phyloP scores from a whole-genome alignment of 2,113 vertebrate genomes.

The Festucalex cinctus region DNA sequence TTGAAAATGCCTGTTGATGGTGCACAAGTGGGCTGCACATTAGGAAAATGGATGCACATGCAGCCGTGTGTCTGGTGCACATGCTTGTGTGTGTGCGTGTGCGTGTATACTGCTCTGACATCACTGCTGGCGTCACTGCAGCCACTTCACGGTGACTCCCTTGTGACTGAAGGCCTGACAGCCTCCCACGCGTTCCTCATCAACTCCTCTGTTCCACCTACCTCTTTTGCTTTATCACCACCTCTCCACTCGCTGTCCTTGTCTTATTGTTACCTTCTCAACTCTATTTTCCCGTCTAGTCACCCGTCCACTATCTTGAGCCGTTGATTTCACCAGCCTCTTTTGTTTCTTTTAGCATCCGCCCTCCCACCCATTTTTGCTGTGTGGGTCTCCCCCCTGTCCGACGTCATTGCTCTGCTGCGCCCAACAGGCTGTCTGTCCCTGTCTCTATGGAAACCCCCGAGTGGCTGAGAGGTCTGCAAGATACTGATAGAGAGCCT shows the following conservation, averaged over 20 bases:
- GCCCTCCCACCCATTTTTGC: slow-evolving; percentile 42
- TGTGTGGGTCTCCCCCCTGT: slow-evolving; percentile 67
- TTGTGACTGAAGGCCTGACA: slow-evolving; percentile 66
- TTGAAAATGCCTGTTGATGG: slow-evolving; percentile 43
- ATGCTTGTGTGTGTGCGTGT: slow-evolving; percentile 16
- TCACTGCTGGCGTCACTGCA: slow-evolving; percentile 68
- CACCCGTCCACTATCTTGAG: slow-evolving; percentile 18
- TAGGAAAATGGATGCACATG: slow-evolving; percentile 50
- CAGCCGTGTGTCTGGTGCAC: slow-evolving; percentile 24
- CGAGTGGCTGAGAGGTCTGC: slow-evolving; percentile 56
- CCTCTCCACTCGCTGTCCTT: background rate
- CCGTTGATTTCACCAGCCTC: slow-evolving; percentile 27
- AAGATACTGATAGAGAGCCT: slow-evolving; percentile 56
- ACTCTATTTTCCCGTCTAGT: slow-evolving; percentile 18
- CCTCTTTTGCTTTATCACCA: slow-evolving; percentile 33
- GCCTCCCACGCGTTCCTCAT: slow-evolving; percentile 57
- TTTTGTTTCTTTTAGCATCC: slow-evolving; percentile 29
- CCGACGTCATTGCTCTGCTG: slow-evolving; percentile 48
- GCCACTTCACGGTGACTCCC: slow-evolving; percentile 67
- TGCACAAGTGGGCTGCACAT: slow-evolving; percentile 45
- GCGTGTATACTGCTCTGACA: slow-evolving; percentile 37
- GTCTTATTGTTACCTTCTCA: slow-evolving; percentile 14
- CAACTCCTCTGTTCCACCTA: slow-evolving; percentile 33
- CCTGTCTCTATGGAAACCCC: slow-evolving; percentile 69
- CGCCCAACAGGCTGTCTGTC: slow-evolving; percentile 48